Percentiles rank a stretch among this genome's conserved stretches.
phyloP scores from a whole-genome alignment of 2,113 vertebrate genomes.

The Morone chrysops region DNA sequence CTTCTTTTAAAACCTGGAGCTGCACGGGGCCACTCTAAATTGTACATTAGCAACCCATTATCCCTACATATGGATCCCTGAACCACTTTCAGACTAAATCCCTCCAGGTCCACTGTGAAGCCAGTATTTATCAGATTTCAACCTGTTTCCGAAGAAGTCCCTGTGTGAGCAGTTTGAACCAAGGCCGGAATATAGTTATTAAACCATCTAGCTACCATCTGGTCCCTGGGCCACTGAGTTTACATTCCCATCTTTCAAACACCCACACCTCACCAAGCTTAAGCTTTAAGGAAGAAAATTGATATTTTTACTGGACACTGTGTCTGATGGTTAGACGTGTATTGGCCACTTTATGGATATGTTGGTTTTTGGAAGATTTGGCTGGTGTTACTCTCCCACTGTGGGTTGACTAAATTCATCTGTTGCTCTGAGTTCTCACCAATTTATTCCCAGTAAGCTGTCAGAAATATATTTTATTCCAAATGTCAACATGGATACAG shows the following conservation, averaged over 20 bases:
- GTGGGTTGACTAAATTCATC: not conserved
- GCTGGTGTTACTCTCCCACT: not conserved
- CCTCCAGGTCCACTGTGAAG: not conserved
- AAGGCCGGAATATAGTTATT: not conserved
- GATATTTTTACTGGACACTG: not conserved
- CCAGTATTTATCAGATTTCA: not conserved
- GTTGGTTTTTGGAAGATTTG: not conserved
- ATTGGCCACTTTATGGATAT: not conserved
- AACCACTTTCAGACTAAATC: not conserved
- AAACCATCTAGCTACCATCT: slow-evolving; percentile 28
- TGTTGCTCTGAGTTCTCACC: not conserved
- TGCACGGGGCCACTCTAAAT: too few relatives aligned
- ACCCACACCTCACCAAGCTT: slow-evolving; percentile 1
- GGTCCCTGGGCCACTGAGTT: slow-evolving; percentile 8
- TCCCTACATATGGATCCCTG: not conserved
- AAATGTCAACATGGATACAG: not conserved
- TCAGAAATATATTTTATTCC: not conserved
- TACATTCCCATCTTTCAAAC: slow-evolving; percentile 2
- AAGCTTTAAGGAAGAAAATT: not conserved
- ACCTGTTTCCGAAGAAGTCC: not conserved
- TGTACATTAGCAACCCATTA: not conserved
- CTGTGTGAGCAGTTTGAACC: slow-evolving; percentile 12
- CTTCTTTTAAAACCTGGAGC: not conserved
- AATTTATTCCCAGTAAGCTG: not conserved
- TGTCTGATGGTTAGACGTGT: not conserved